Evolutionary conservation across 2,113 vertebrate genomes (phyloP), one percentile per base, ranked within the genome.

Genomic region (Cyanocitta stelleri): DNA sequence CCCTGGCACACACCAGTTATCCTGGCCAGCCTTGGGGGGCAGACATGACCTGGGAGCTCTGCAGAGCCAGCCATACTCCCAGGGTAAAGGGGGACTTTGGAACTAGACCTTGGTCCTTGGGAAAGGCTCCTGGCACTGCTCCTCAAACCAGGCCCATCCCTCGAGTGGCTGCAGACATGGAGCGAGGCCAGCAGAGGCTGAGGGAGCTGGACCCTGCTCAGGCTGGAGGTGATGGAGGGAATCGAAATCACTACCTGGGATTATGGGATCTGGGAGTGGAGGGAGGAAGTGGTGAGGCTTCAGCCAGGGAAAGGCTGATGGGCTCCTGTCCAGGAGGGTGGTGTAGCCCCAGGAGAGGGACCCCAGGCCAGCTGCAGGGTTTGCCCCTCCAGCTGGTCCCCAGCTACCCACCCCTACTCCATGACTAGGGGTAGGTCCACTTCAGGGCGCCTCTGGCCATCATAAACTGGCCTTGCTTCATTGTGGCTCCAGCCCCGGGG

Each of bases 401-500:
- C 46, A 3, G 1, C 22, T 8, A 11, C 22, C 49, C 21, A 1
- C 32, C 30, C n/a, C 35, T 14, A 3, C 23, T 30, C 5, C 0
- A 0, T 51, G 63, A 7, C 63, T 26, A 27, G 59, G n/a, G 29
- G 2, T 2, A 27, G 33, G 29, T 17, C 2, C 9, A 2, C 24
- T 59, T 49, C n/a, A 6, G 43, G 43, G 59, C 55, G 26, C 23
- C 35, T 4, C 29, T 11, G 26, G 5, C 23, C 33, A 9, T 39
- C 21, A 3, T 3, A 18, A 44, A 26, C 35, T n/a, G 62, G 14
- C 48, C 51, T 37, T 21, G 43, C 21, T 78, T 56, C 7, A 1
- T 1, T 2, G 1, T 16, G 46, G 9, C 16, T 73, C 24, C 52
- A 58, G 81, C 63, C 72, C 49, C 0, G 1, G 37, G 29, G 20